Evolutionary conservation across 2,888 invertebrate species (phyloP).

Genomic region (Amblyteles armatorius): DNA sequence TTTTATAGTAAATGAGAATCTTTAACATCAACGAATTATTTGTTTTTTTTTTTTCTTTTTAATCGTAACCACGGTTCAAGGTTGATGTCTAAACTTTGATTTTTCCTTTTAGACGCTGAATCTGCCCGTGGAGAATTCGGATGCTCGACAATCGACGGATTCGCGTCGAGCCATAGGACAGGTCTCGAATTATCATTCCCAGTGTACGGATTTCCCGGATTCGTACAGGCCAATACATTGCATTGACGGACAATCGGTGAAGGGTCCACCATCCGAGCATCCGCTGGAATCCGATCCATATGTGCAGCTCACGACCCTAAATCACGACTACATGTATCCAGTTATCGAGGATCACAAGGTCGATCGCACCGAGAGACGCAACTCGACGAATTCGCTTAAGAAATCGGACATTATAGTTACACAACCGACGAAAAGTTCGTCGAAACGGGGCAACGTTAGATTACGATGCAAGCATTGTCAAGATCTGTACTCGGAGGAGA

Average conservation of each 20-base stretch:
- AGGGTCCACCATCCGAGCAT: constrained; percentile 67
- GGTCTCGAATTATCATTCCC: constrained; percentile 79
- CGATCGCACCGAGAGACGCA: constrained; percentile 79
- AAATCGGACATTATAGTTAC: constrained; percentile 87
- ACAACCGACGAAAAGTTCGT: constrained; percentile 84
- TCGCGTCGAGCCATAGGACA: constrained; percentile 76
- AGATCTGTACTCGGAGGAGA: constrained; percentile 92
- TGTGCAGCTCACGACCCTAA: constrained; percentile 92
- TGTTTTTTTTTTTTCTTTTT: not conserved
- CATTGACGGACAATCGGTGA: constrained; percentile 76
- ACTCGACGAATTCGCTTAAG: constrained; percentile 86
- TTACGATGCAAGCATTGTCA: constrained; percentile 90
- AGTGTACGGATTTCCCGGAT: constrained; percentile 79
- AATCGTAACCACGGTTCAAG: not conserved
- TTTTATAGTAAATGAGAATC: constrained; percentile 92
- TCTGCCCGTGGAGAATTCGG: constrained; percentile 92
- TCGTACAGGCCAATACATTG: constrained; percentile 81
- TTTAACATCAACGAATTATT: not conserved
- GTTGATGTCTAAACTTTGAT: constrained; percentile 27
- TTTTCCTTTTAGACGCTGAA: constrained; percentile 90
- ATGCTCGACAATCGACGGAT: constrained; percentile 89
- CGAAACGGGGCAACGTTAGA: constrained; percentile 83
- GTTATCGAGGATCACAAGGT: constrained; percentile 87
- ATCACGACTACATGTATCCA: constrained; percentile 96
- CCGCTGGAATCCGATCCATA: constrained; percentile 87